Base-by-base conservation (phyloP, 2,888 invertebrate genomes). In the Eilema caniola region DNA sequence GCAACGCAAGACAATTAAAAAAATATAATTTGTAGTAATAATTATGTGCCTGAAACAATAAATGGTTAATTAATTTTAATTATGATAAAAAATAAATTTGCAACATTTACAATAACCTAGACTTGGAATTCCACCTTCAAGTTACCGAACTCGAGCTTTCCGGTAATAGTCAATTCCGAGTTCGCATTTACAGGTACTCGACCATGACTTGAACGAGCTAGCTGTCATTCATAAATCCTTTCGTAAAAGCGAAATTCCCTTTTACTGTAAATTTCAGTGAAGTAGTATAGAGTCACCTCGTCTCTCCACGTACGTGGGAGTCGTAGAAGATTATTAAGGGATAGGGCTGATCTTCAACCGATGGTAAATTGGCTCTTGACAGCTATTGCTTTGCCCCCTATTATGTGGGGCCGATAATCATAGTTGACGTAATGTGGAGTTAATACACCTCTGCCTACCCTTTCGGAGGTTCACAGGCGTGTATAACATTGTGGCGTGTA, bases 61-160 rank as follows among this genome's bases (percentile, higher is more conserved):
- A 16, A 47, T 20, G 47, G 20, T 47, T 20, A 53, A n/a, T 53
- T n/a, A 8, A 53, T 53, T 53, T n/a, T n/a, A 53, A 53, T 53
- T 53, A n/a, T 53, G 53, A 20, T 20, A 47, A 2, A 20, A 47
- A 20, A 47, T 47, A 47, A 47, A 41, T 28, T 28, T 41, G 14
- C 20, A 47, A 47, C 47, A 47, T 1, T 16, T 41, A 47, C 20
- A 20, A 20, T 0, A 53, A 53, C 2, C 20, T 20, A 4, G n/a
- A 20, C n/a, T 53, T 53, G 53, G 53, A 53, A 53, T 53, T 53
- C 53, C 53, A 53, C 53, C 53, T 53, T 53, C 53, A 53, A 53
- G 8, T n/a, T 47, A 20, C 2, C 5, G 20, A 16, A 47, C 20
- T 20, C 47, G 7, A 47, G 20, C 20, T 47, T 8, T 53, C 53